These are phyloP conservation scores for Patella caerulea DNA, from an alignment of 2,888 invertebrate genomes.

Conservation along the genomic window DNA sequence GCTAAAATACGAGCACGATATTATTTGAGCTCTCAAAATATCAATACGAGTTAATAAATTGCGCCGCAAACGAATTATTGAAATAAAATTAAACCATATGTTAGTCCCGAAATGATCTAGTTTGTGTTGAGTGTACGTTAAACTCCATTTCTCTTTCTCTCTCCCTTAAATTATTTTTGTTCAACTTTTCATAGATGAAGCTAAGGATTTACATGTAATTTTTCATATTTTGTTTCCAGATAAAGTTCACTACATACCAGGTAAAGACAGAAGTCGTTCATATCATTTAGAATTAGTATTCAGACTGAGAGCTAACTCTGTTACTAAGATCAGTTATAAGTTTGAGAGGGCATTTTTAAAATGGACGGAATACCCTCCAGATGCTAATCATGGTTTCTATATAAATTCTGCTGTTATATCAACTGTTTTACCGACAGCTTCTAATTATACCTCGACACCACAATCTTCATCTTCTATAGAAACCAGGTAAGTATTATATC, in stretches of 20 bases:
- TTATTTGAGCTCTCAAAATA: too few species aligned
- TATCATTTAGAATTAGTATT: slow-evolving; percentile 89
- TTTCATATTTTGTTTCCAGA: slow-evolving; percentile 43
- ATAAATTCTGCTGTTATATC: slow-evolving; percentile 90
- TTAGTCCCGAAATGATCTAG: too few species aligned
- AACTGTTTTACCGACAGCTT: slow-evolving; percentile 83
- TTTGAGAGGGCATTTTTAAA: slow-evolving; percentile 97
- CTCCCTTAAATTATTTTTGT: not conserved
- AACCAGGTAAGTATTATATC: slow-evolving; percentile 27
- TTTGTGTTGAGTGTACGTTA: too few species aligned
- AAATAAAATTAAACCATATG: too few species aligned
- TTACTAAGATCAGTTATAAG: slow-evolving; percentile 86
- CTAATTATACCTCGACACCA: slow-evolving; percentile 82
- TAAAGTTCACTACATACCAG: slow-evolving; percentile 76
- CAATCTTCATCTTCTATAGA: slow-evolving; percentile 77
- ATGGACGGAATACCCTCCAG: slow-evolving; percentile 99
- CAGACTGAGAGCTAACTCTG: slow-evolving; percentile 83
- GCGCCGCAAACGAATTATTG: too few species aligned
- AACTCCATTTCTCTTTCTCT: not conserved
- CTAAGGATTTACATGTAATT: not conserved
- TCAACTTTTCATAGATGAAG: too few species aligned
- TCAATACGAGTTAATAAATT: too few species aligned
- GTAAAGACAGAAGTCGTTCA: slow-evolving; percentile 85
- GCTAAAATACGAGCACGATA: too few species aligned
- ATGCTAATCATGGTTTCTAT: slow-evolving; percentile 99